A percentile compares a stretch with the other conserved stretches of the same genome.
phyloP scores from a whole-genome alignment of 2,888 invertebrate genomes.

The Harpalus rufipes region DNA sequence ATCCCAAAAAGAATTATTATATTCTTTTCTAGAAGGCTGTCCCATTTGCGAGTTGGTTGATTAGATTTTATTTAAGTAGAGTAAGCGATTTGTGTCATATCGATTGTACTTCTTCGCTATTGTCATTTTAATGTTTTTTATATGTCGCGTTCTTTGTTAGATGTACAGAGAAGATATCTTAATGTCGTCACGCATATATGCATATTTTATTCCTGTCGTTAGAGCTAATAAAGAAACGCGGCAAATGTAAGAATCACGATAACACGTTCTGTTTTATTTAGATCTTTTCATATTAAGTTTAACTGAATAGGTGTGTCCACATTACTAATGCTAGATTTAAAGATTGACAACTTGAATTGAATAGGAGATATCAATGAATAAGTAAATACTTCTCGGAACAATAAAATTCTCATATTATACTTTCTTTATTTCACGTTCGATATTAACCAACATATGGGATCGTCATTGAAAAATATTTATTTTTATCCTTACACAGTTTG shows the following conservation, averaged over 20 bases:
- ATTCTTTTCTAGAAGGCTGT: no score
- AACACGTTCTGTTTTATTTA: conserved; percentile 41
- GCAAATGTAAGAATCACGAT: conserved; percentile 56
- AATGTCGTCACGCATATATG: conserved; percentile 61
- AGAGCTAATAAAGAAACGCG: conserved; percentile 53
- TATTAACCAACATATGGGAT: background rate
- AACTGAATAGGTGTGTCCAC: conserved; percentile 34
- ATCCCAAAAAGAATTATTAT: no score
- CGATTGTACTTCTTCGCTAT: conserved; percentile 51
- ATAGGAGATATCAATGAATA: conserved; percentile 14
- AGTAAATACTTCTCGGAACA: background rate
- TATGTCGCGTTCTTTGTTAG: conserved; percentile 59
- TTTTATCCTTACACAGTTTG: no score
- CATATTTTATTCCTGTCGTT: conserved; percentile 61
- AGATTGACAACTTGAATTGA: conserved; percentile 15
- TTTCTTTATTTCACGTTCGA: background rate
- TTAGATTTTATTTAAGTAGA: conserved; percentile 14
- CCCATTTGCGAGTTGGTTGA: background rate
- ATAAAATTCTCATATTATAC: background rate
- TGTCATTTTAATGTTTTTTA: conserved; percentile 52
- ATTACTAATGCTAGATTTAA: conserved; percentile 32
- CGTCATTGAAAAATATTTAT: no score
- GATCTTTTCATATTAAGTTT: conserved; percentile 39
- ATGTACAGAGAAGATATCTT: conserved; percentile 60
- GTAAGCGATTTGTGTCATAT: conserved; percentile 8